Evolutionary conservation across 2,113 vertebrate genomes (phyloP), one percentile per base, ranked within the genome.

Genomic region (Halcyon malimbica): DNA sequence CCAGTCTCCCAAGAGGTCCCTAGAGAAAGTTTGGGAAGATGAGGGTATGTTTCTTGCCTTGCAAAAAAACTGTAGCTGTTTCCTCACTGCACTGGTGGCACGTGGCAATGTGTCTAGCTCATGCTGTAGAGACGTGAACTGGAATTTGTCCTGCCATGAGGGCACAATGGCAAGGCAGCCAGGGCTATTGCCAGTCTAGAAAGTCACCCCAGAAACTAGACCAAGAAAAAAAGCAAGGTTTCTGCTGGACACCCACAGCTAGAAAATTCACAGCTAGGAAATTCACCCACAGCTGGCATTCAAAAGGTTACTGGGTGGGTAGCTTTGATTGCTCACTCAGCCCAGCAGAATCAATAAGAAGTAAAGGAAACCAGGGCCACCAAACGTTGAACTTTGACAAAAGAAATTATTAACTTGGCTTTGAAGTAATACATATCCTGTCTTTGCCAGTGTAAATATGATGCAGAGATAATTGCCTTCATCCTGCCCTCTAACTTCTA

Each of bases 391-490:
- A 90, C 94, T 95, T 95, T 95, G 89, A 95, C 73, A 92, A 84
- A 95, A 91, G 74, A 94, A 94, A 97, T 96, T 0, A 96, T 94
- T 96, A 87, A 92, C 94, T 89, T 89, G 76, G 78, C 83, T 90
- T 94, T 67, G 62, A 64, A 96, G 65, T 74, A 92, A 56, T 20
- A 85, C 71, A 94, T 85, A 78, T 80, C 39, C 20, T 67, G 48
- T 51, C 81, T 82, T 94, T 95, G 95, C 96, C 95, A 96, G 75
- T 85, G 94, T 94, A 96, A 96, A 96, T 94, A 94, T 79, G 87
- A 87, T 94, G 71, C 73, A 94, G 48, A 96, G 75, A 85, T 76
- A 77, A 94, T 57, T 94, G 76, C 90, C 79, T 94, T 94, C 57
- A 57, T 87, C 83, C 48, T 91, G 56, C 25, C 48, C 13, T 20